phyloP scores from a whole-genome alignment of 2,888 invertebrate genomes.

The Penaeus monodon region DNA sequence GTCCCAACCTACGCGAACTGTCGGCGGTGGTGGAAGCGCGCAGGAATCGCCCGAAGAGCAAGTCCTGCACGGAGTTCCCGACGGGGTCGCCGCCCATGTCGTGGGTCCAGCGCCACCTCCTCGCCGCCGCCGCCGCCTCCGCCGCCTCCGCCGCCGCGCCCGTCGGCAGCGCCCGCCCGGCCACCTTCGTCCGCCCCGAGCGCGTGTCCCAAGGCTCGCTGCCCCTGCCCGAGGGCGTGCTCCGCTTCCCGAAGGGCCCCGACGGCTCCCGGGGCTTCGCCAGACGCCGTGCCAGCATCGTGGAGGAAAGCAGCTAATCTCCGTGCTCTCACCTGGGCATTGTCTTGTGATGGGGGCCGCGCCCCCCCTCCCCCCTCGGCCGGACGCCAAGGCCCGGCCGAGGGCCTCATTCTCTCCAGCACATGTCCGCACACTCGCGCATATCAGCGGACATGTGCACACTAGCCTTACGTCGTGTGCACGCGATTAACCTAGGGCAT shows the following conservation, averaged over 20 bases:
- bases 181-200: slow-evolving; percentile 19
- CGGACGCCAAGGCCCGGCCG: neutral
- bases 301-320: neutral
- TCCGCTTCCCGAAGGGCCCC: slow-evolving; percentile 62
- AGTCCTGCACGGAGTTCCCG: slow-evolving; percentile 62
- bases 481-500: slow-evolving; percentile 4
- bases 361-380: slow-evolving; percentile 3
- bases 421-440: neutral
- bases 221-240: slow-evolving; percentile 55
- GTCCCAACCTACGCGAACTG: slow-evolving; percentile 55
- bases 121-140: slow-evolving; percentile 61
- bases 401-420: neutral
- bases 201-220: slow-evolving; percentile 58
- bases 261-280: slow-evolving; percentile 62
- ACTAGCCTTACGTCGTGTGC: neutral
- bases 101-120: slow-evolving; percentile 62
- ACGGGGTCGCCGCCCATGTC: slow-evolving; percentile 56
- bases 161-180: slow-evolving; percentile 44
- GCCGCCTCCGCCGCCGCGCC: slow-evolving; percentile 51
- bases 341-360: neutral
- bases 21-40: slow-evolving; percentile 55
- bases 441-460: slow-evolving; percentile 1
- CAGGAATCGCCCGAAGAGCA: slow-evolving; percentile 62
- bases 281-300: slow-evolving; percentile 23
- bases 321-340: slow-evolving; percentile 5